Base-by-base conservation (phyloP, 2,888 invertebrate species). In the Alloscopus bannaensis region DNA sequence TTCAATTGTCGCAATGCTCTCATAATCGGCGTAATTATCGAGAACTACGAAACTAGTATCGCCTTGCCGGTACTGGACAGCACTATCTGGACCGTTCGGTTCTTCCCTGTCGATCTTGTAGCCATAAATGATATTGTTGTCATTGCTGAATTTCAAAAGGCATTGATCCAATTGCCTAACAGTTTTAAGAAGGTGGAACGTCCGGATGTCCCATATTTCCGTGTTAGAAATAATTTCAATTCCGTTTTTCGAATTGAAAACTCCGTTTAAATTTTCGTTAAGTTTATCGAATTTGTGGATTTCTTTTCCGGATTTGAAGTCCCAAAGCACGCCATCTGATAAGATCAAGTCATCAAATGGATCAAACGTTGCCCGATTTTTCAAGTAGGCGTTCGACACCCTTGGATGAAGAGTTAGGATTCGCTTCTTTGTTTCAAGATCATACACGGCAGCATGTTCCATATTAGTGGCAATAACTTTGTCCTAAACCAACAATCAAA, bases 271-370 rank as follows among this genome's bases (percentile, higher is more conserved):
- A 50, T 94, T 94, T 87, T 97, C 95, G 90, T 98, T 99, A 40
- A 99, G 91, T 88, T 99, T 99, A 89, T 99, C 99, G 88, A 99
- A 95, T 88, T 98, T 98, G 89, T 98, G 98, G 57, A 99, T 94
- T 85, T 95, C 93, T 87, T 94, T 94, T 22, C 94, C 94, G 0
- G 94, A 92, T 85, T 93, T 92, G 8, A 96, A 94, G 88, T 99
- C 98, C 94, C 97, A 99, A 0, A 99, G 89, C 0, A 98, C 97
- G 45, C 99, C 98, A 88, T 99, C 98, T 72, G 95, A 95, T 8
- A 99, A 90, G n/a, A 99, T 93, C 20, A 99, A 90, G 87, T 98
- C 97, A 88, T 99, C 98, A 1, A 94, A 94, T 68, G 95, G 95
- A 88, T 95, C 96, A 88, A 97, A 98, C 1, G 97, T 97, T 1